phyloP scores from a whole-genome alignment of 2,113 vertebrate genomes.

The Carassius gibelio region DNA sequence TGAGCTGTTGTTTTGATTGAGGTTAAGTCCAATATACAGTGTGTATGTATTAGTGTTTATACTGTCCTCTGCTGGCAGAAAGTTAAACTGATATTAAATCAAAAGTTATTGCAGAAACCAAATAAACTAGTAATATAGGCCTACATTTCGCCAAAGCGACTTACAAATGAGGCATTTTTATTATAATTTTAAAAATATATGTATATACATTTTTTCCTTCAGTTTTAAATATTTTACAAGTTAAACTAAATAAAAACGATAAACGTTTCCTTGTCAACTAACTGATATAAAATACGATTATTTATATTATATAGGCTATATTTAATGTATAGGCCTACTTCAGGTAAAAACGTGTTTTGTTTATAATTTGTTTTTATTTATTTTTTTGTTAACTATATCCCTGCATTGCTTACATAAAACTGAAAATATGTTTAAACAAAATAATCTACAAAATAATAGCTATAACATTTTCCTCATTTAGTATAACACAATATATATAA shows the following conservation, averaged over 20 bases:
- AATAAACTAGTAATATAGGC: neutral
- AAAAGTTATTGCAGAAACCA: neutral
- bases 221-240: too few relatives aligned
- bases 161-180: neutral
- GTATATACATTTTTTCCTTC: neutral
- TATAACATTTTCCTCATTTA: too few relatives aligned
- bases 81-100: neutral
- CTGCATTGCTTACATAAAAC: neutral
- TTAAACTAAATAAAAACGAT: neutral
- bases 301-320: neutral
- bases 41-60: neutral
- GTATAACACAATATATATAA: too few relatives aligned
- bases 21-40: too few relatives aligned
- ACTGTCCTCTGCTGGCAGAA: constrained; percentile 1
- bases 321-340: neutral
- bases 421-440: neutral
- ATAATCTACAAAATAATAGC: neutral
- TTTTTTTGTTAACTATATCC: neutral
- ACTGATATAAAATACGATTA: neutral
- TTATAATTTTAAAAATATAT: neutral
- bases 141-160: neutral
- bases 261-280: neutral
- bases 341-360: neutral
- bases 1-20: neutral
- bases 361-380: neutral